Conservation (phyloP, 1,140 invertebrate genomes). For the Aphelinus certus region DNA sequence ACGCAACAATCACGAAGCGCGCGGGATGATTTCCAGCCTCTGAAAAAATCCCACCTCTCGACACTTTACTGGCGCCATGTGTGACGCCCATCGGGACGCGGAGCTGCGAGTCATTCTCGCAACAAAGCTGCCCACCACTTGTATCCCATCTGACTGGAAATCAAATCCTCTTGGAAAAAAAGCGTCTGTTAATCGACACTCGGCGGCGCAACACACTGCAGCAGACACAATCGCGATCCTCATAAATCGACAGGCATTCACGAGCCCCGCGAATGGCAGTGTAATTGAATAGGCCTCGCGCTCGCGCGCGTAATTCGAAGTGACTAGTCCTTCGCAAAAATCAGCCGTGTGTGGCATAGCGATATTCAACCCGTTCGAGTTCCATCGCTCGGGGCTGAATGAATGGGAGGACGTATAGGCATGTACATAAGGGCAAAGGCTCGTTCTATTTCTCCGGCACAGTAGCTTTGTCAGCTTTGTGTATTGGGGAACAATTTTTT, state of each 20-base stretch:
- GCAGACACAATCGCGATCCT: constrained; percentile 10
- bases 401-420: not conserved
- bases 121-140: not conserved
- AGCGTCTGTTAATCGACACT: constrained; percentile 26
- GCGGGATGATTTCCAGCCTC: too few species aligned
- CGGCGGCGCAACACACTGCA: constrained; percentile 8
- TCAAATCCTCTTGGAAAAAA: constrained; percentile 23
- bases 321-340: not conserved
- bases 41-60: too few species aligned
- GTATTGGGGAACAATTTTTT: too few species aligned
- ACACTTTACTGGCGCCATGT: too few species aligned
- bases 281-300: constrained; percentile 48
- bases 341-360: not conserved
- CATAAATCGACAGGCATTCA: constrained; percentile 26
- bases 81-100: constrained; percentile 7
- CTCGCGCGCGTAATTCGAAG: constrained; percentile 31
- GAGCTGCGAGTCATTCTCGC: constrained; percentile 19
- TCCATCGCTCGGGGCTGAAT: not conserved
- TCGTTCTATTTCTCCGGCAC: too few species aligned
- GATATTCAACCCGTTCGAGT: too few species aligned
- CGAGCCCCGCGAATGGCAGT: constrained; percentile 37
- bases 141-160: not conserved
- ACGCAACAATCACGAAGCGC: too few species aligned
- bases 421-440: too few species aligned
- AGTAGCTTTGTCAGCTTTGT: too few species aligned